Evolutionary conservation across 1,140 invertebrate species (phyloP), one percentile per base, ranked within the genome.

Genomic region (Colletes gigas): DNA sequence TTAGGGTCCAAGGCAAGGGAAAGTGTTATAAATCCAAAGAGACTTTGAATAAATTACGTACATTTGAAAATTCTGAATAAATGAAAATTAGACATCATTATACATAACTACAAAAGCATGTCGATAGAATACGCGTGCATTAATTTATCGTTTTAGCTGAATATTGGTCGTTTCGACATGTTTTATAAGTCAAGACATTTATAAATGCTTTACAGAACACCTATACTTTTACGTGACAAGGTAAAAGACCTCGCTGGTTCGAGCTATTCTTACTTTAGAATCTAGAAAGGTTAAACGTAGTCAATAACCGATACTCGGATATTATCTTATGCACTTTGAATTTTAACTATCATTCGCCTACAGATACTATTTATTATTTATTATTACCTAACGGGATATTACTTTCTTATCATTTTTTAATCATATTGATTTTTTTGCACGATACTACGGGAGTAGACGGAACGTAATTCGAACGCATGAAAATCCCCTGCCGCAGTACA

Each of bases 171-270:
- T 75, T 75, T 52, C 72, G 30, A 14, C 63, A 65, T 65, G n/a
- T 75, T 65, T 21, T 17, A 54, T 41, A 75, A 66, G 12, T 65
- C 60, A 44, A 52, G 44, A 19, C 47, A 30, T 30, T 63, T 63
- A 62, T 47, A 73, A 62, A 62, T 30, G 41, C 15, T 52, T 63
- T 17, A 52, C 21, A 15, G 30, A 63, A 74, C 17, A 8, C 50
- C 47, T 66, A 41, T 74, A 54, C 12, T n/a, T 54, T 75, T 50
- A n/a, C 17, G 1, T 52, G 65, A 62, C 60, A 66, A 65, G 60
- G 72, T 66, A 50, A 75, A 75, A 75, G 72, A 75, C 72, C 72
- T 65, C 55, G 52, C 12, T 54, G 12, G 15, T 44, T 44, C 9
- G 9, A 54, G 10, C 72, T 63, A 65, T 74, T 63, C 60, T 74